Conservation (phyloP, 2,797 vertebrate species). For the Telmatherina bonti region DNA sequence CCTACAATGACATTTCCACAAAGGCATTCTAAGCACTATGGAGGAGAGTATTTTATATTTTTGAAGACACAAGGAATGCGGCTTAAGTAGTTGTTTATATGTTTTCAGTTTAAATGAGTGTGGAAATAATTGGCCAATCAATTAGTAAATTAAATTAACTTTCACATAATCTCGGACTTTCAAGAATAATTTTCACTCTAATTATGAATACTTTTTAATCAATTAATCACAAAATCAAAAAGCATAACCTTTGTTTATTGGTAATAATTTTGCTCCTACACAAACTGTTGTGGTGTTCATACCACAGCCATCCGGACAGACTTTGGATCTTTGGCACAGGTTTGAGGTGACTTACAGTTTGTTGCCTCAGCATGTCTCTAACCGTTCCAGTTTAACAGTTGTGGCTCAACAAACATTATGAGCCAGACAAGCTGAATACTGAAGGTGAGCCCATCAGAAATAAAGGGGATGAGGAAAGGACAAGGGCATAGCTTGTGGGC, state of each 20-base stretch:
- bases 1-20: constrained; percentile 51
- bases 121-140: background rate
- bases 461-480: constrained; percentile 34
- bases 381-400: constrained; percentile 28
- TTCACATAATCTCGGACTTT: background rate
- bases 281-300: too few species aligned
- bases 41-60: constrained; percentile 18
- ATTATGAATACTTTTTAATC: background rate
- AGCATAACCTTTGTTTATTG: background rate
- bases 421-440: constrained; percentile 31
- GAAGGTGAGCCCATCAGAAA: constrained; percentile 53
- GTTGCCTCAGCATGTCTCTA: constrained; percentile 39
- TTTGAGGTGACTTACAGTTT: constrained; percentile 42
- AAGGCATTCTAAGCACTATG: constrained; percentile 32
- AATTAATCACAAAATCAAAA: background rate
- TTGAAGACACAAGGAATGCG: constrained; percentile 9
- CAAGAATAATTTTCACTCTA: background rate
- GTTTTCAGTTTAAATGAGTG: constrained; percentile 7
- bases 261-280: background rate
- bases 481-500: constrained; percentile 28
- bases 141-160: background rate
- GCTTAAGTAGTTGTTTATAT: background rate
- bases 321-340: constrained; percentile 29
- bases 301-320: constrained; percentile 11
- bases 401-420: constrained; percentile 40